Evolutionary conservation across 2,113 vertebrate species (phyloP).

Genomic region (Eulemur macaco): DNA sequence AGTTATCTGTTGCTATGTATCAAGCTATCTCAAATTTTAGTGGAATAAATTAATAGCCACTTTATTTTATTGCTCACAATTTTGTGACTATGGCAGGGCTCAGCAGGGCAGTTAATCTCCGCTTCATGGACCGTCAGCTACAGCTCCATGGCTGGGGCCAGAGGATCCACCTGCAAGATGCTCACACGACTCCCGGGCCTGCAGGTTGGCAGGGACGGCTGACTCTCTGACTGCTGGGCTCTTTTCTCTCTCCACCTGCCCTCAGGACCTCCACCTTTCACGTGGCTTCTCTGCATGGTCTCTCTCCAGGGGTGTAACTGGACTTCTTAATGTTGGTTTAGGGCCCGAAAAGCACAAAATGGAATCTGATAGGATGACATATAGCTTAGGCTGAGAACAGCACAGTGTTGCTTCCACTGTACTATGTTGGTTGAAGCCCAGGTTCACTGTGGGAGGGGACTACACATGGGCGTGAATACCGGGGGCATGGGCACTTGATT

Average conservation of each 20-base stretch:
- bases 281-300: background rate
- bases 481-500: background rate
- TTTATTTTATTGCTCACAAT: background rate
- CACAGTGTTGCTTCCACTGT: background rate
- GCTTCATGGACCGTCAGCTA: background rate
- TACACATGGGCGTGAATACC: background rate
- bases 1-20: slow-evolving; percentile 15
- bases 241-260: background rate
- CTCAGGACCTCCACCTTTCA: background rate
- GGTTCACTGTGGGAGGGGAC: background rate
- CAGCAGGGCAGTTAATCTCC: background rate
- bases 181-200: fast-evolving
- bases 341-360: background rate
- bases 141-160: background rate
- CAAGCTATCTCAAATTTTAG: background rate
- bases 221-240: background rate
- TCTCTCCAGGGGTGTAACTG: background rate
- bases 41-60: background rate
- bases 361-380: background rate
- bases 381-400: background rate
- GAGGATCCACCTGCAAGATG: background rate
- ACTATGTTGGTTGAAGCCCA: background rate
- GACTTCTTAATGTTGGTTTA: background rate
- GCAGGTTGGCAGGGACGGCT: background rate
- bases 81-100: background rate